These are phyloP conservation scores for Stictonetta naevosa DNA, from an alignment of 2,113 vertebrate species.

Conservation along the genomic window DNA sequence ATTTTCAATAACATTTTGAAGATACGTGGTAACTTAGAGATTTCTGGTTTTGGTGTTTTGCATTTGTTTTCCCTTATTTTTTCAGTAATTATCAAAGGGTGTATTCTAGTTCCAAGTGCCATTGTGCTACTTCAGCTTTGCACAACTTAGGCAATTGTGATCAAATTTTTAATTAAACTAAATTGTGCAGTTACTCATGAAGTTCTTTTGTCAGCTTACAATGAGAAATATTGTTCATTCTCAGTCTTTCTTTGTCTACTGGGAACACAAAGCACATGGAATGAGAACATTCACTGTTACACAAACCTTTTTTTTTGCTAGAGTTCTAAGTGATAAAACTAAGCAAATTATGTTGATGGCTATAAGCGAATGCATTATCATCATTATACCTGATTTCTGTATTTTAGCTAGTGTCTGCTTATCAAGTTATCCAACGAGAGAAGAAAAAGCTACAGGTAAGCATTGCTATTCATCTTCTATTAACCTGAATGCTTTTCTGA, in stretches of 20 bases:
- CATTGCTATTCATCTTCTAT: not conserved
- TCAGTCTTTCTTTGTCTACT: not conserved
- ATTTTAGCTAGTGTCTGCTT: conserved; percentile 89
- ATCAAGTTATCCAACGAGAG: conserved; percentile 88
- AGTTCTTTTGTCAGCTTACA: not conserved
- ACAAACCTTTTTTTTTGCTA: not conserved
- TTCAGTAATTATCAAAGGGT: not conserved
- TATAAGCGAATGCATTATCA: not conserved
- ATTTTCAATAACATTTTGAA: not conserved
- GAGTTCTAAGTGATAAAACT: not conserved
- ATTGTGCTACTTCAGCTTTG: not conserved
- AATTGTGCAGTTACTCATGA: not conserved
- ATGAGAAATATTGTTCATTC: not conserved
- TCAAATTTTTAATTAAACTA: not conserved
- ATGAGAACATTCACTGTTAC: not conserved
- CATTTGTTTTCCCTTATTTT: not conserved
- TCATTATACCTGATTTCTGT: not conserved
- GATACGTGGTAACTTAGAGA: not conserved
- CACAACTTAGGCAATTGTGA: not conserved
- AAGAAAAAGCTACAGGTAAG: conserved; percentile 96
- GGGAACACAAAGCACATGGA: not conserved
- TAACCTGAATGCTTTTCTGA: not conserved
- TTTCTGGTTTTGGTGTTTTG: not conserved
- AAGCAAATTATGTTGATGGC: not conserved
- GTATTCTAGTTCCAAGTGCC: not conserved